These are phyloP conservation scores for Pipra filicauda DNA, from an alignment of 2,113 vertebrate species.

Conservation along the genomic window DNA sequence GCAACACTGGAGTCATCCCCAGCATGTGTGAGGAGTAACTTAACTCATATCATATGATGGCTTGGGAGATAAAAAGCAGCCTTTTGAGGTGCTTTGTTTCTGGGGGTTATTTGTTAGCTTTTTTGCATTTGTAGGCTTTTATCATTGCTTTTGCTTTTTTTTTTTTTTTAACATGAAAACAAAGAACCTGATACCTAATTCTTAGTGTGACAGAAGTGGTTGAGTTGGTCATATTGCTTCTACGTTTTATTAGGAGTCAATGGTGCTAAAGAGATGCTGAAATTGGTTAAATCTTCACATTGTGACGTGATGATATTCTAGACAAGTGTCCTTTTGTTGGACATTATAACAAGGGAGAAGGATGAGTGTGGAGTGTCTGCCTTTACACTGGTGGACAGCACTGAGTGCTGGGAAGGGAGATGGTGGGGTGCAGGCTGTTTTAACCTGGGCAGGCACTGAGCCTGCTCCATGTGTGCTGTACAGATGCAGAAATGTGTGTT, in stretches of 20 bases:
- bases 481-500: not conserved
- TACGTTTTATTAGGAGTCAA: not conserved
- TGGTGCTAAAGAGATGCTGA: not conserved
- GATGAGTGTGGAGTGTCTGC: not conserved
- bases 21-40: not conserved
- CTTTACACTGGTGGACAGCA: not conserved
- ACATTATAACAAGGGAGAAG: not conserved
- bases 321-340: not conserved
- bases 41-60: not conserved
- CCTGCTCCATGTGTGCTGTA: not conserved
- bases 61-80: not conserved
- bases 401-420: not conserved
- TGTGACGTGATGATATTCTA: not conserved
- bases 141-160: not conserved
- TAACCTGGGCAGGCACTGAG: not conserved
- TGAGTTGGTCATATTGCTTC: not conserved
- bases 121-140: not conserved
- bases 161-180: not conserved
- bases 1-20: not conserved
- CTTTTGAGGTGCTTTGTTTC: not conserved
- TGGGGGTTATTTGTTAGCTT: too few species aligned
- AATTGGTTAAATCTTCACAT: not conserved
- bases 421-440: not conserved
- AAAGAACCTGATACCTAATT: not conserved
- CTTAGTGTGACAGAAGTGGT: not conserved